Evolutionary conservation across 1,140 invertebrate genomes (phyloP).

Genomic region (Ooceraea biroi): DNA sequence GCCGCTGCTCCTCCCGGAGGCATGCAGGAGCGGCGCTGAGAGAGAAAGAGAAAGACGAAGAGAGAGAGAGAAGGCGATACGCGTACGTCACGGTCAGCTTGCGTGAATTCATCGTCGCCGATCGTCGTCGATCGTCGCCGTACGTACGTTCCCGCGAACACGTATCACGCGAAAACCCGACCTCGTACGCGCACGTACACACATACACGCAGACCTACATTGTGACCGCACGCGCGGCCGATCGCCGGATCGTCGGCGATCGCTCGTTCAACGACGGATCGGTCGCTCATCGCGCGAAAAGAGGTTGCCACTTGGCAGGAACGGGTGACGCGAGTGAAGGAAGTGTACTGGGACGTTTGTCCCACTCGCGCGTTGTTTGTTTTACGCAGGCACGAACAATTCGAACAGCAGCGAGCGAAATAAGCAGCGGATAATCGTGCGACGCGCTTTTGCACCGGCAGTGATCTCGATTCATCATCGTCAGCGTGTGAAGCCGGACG

Average conservation of each 20-base stretch:
- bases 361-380: conserved; percentile 13
- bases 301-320: too few relatives aligned
- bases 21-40: conserved; percentile 17
- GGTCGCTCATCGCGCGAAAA: neutral
- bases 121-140: conserved; percentile 5
- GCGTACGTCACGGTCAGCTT: neutral
- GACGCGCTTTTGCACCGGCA: conserved; percentile 22
- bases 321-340: neutral
- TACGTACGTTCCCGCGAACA: conserved; percentile 33
- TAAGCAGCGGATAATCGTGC: neutral
- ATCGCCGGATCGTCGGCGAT: neutral
- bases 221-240: neutral
- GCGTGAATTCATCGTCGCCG: conserved; percentile 2
- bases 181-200: neutral
- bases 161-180: conserved; percentile 38
- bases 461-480: conserved; percentile 47
- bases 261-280: neutral
- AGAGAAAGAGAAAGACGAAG: neutral
- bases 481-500: conserved; percentile 39
- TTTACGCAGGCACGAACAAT: too few relatives aligned
- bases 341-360: conserved; percentile 16
- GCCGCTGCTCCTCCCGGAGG: neutral
- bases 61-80: neutral
- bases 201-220: too few relatives aligned
- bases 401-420: neutral